Base-by-base conservation (phyloP, 64 coral and sea anemone species). In the Exaiptasia diaphana region DNA sequence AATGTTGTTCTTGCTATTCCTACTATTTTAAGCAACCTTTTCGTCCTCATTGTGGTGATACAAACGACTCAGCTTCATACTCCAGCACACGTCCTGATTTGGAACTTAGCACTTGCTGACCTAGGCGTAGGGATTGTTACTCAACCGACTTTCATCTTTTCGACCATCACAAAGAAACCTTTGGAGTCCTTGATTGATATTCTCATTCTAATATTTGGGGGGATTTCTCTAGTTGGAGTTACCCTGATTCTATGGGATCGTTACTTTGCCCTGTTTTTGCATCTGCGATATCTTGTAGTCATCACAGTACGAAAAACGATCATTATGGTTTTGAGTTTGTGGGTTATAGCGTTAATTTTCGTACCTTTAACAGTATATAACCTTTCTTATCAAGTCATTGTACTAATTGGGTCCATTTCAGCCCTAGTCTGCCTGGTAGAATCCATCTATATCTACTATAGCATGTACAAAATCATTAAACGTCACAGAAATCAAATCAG, bases 401-500 rank as follows among this genome's bases (percentile, higher is more conserved):
- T 4, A 1, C 32, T 69, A 52, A 21, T 82, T 53, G 79, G 31
- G 27, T 53, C 46, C 5, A 29, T 67, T n/a, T 4, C 31, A 20
- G 38, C 50, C 27, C 26, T 54, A 1, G 1, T 78, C 14, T 78
- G 74, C n/a, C 38, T 59, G 7, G 0, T 43, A 23, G 42, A 41
- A 27, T 60, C 54, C 2, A 41, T 38, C 14, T 14, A 59, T 8
- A 5, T 50, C 34, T 81, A 52, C 23, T 30, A 35, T 17, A 58
- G 55, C 22, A 67, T 81, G 2, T 53, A 69, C 15, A 8, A 35
- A 4, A 38, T 82, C 26, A 63, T 68, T 53, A 41, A 44, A 45
- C 63, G 79, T 4, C 79, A 82, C 21, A 43, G 53, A 53, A 53
- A 13, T 38, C 79, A 69, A 23, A 82, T 82, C 39, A 21, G 53